Base-by-base conservation (phyloP, 2,113 vertebrate genomes). In the Puma concolor region DNA sequence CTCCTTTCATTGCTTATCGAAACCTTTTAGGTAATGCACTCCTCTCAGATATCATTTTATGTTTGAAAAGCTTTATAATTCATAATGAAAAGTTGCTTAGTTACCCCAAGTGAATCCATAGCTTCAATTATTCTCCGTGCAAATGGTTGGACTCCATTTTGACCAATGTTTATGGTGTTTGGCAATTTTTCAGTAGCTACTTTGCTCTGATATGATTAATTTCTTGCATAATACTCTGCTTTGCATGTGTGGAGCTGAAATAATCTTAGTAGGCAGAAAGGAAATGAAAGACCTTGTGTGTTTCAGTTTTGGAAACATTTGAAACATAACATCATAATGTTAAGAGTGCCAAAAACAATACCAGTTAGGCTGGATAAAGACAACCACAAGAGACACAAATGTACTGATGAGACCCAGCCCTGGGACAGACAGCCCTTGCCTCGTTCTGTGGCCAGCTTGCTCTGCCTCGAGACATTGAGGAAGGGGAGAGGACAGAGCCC, bases 201-300 rank as follows among this genome's bases (percentile, higher is more conserved):
- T 99, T 99, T 99, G 98, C 98, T 97, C 98, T 97, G 97, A 97
- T 99, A 97, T 98, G 98, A 99, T 99, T 99, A 99, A 99, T 99
- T 99, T 98, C 98, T 99, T 98, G 97, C 98, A 98, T 99, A 98
- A 98, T 97, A 97, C 97, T 97, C 98, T 98, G 97, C 96, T 98
- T 98, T 98, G 98, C 97, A 93, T 98, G 97, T 95, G 81, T 97
- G 94, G 98, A 98, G 97, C 97, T 98, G 95, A 99, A 99, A 98
- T 98, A 98, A 98, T 98, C 98, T 98, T 97, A 57, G 93, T n/a
- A 98, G 97, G 96, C 94, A 96, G 98, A 97, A 98, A 96, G 96
- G 97, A 99, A 99, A 99, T 98, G 97, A 98, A 98, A 99, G 96
- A 95, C 67, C 94, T 98, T 97, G 95, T 98, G 90, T 98, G 97